Evolutionary conservation across 2,797 vertebrate species (phyloP), one percentile per base, ranked within the genome.

Genomic region (Sparidentex hasta): DNA sequence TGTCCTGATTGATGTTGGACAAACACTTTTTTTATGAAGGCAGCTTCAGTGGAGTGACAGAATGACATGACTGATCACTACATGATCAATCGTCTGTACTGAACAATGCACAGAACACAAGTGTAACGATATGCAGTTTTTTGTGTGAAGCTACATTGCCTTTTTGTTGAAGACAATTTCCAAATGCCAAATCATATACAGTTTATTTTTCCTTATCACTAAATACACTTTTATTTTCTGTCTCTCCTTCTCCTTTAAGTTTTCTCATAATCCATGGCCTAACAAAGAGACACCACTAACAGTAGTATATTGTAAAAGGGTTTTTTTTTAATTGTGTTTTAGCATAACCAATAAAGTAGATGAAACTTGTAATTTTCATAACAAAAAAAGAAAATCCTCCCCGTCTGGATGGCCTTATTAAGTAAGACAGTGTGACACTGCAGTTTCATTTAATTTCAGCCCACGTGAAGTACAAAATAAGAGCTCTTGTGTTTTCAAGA

Each of bases 1-100:
- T 65, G 76, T 88, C 81, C 83, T 87, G 88, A 91, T 85, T 90
- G 90, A 91, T 92, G 84, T 91, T 83, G 84, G 85, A 86, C 78
- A 90, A 84, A 87, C 68, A 43, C 44, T 48, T 74, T 65, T 62
- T 70, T 52, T 51, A 61, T 81, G 29, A 82, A 89, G 77, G 84
- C 90, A 82, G 74, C 87, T 86, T 87, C 46, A 74, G 57, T 27
- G 50, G 68, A 90, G 78, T 88, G 90, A 90, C 87, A 85, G 85
- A 81, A 81, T 83, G 83, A 80, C 85, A 54, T 3, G 70, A 61
- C 59, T 61, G 81, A 88, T 88, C 59, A 48, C 81, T 75, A 62
- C 65, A 70, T 66, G 61, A 85, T 91, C 78, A 81, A 70, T 80
- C 65, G 69, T 81, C 72, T 76, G 69, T 85, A 48, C 61, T 73